Base-by-base conservation (phyloP, 2,797 vertebrate genomes). In the Astyanax mexicanus region DNA sequence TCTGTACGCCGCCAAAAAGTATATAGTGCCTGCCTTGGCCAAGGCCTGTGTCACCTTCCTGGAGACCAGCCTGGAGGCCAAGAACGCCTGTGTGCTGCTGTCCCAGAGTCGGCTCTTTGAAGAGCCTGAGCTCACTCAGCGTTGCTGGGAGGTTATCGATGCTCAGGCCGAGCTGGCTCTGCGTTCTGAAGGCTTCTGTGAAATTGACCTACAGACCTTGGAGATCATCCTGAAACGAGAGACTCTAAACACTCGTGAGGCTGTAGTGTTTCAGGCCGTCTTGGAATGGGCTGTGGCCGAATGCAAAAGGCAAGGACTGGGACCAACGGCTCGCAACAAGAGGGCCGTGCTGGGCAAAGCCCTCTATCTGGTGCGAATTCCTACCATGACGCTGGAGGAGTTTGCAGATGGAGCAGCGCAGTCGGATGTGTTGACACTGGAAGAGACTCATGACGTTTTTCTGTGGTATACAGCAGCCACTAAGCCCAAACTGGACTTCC, bases 61-160 rank as follows among this genome's bases (percentile, higher is more conserved):
- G 91, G 95, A 96, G 92, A 96, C 95, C 1, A 96, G 95, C 78
- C 89, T 96, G 84, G 95, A 96, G 77, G 95, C 95, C 0, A 95
- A 94, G 85, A 96, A 96, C 0, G 95, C 95, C 49, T 96, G 95
- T 3, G 93, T 96, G 60, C 90, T 96, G 86, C 91, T 96, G 82
- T 95, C 95, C 66, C 95, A 96, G 91, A 96, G 95, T 89, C 90
- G 95, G 79, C 91, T 96, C 51, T 96, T 96, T 0, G 95, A 96
- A 89, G 95, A 96, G 88, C 95, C 95, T 0, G 95, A 96, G 82
- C 89, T 96, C 78, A 96, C 94, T 0, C 91, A 95, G 90, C 94
- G 95, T 64, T 96, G 95, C 90, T 96, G 95, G 95, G 95, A 96
- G 83, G 95, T 96, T 82, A 96, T 96, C 9, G 95, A 96, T 17